A percentile compares a stretch with the other conserved stretches of the same genome.
Conservation (phyloP, 2,888 invertebrate species). For the Sthenelais limicola region DNA sequence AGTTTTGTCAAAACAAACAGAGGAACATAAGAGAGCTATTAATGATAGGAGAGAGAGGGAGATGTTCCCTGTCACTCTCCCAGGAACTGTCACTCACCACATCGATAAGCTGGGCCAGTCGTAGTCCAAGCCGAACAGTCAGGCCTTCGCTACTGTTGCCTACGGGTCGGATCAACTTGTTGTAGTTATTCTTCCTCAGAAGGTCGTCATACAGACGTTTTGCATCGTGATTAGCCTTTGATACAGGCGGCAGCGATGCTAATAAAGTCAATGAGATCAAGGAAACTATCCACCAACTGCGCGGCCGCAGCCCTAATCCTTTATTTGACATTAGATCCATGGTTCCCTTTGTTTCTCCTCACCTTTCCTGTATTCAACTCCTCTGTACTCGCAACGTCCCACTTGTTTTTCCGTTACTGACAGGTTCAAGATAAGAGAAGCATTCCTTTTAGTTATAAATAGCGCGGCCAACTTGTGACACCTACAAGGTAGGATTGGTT, state of each 20-base stretch:
- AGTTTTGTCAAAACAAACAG: not conserved
- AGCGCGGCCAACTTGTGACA: too few species aligned
- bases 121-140: conserved; percentile 25
- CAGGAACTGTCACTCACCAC: conserved; percentile 29
- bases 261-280: too few species aligned
- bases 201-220: conserved; percentile 41
- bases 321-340: too few species aligned
- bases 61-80: not conserved
- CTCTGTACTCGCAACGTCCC: too few species aligned
- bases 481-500: too few species aligned
- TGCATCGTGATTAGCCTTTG: conserved; percentile 37
- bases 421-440: too few species aligned
- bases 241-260: conserved; percentile 13
- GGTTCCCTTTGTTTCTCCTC: too few species aligned
- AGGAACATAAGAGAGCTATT: not conserved
- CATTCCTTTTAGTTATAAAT: too few species aligned
- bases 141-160: conserved; percentile 30
- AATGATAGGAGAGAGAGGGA: not conserved
- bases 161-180: conserved; percentile 40
- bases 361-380: too few species aligned
- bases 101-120: conserved; percentile 33
- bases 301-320: too few species aligned
- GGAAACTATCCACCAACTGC: too few species aligned
- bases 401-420: too few species aligned
- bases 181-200: conserved; percentile 38